Base-by-base conservation (phyloP, 2,888 invertebrate species). In the Mellilla xanthometata region DNA sequence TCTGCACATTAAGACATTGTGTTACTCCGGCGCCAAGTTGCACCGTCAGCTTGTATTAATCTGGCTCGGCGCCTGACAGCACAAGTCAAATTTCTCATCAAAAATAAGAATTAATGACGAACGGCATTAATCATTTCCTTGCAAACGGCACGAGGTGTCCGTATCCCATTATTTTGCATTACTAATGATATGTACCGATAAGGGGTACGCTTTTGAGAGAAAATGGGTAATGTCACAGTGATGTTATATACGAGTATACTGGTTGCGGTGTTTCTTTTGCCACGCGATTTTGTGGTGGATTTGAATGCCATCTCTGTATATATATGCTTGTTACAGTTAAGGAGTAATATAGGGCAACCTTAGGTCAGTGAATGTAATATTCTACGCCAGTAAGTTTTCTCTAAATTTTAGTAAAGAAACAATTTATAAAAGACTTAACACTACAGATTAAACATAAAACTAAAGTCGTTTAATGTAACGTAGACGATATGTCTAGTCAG, bases 91-190 rank as follows among this genome's bases (percentile, higher is more conserved):
- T 87, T 88, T 88, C 89, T 88, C 89, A 87, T 89, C 87, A 87
- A 85, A 88, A 88, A 89, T 89, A 87, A 86, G 87, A 88, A 89
- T 89, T 89, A 88, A 89, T 88, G 88, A 78, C 69, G 81, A 82
- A 76, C 78, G 75, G 79, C 88, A 89, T 89, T 88, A 89, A 89
- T 89, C 88, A 89, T 84, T 77, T 75, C 79, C 84, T 74, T 65
- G 83, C 88, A 89, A 87, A 88, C 84, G 81, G 87, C 87, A 85
- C 82, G 87, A 87, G 87, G 89, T 89, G 86, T 89, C 84, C 69
- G 86, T 83, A 82, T 85, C 87, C 85, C 87, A 89, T 89, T 89
- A 89, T 89, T 89, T 89, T 84, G 87, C 87, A 85, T 88, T 89
- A 89, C 89, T 87, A 89, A 89, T 89, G 88, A 87, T 88, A 89